Base-by-base conservation (phyloP, 1,140 invertebrate genomes). In the Procambarus virginalis region DNA sequence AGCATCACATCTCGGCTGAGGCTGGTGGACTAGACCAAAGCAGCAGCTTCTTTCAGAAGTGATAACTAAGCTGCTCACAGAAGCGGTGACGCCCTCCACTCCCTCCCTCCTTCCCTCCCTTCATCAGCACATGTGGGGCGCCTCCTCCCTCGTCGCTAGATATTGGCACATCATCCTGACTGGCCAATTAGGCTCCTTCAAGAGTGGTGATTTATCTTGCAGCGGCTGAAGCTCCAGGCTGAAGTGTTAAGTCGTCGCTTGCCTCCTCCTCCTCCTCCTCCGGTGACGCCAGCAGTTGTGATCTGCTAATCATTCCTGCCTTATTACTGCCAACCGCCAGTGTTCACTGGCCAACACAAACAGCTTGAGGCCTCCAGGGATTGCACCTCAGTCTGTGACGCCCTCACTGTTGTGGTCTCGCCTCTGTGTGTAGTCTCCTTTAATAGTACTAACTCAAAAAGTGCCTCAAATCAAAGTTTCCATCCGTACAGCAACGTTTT, bases 271-370 rank as follows among this genome's bases (percentile, higher is more conserved):
- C 34, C 34, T 34, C 34, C 34, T 34, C 34, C n/a, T 78, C 12
- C 20, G 45, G 8, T 55, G 5, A 64, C 64, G 70, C 58, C 60
- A 82, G 80, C 58, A 82, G 58, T 68, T 82, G 58, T 82, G 58
- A 82, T 68, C 58, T 45, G 68, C 80, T 48, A 60, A 68, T 87
- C 77, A 64, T 83, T 78, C 87, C 87, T 89, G 87, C 87, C 87
- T 89, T 89, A 89, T 14, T 84, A 89, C 81, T 80, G 77, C 76
- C 81, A 81, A 89, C 87, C 87, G 49, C 12, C 55, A 84, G 87
- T 89, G 87, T 89, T 89, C 87, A 89, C 46, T 73, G 49, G 58
- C 58, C 46, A 46, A 20, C 49, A 70, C 55, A 48, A 49, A 58
- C 46, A 55, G 60, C 60, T 17, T 1, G 60, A 64, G 60, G 60